phyloP scores from a whole-genome alignment of 2,113 vertebrate genomes.

The Bujurquina vittata region DNA sequence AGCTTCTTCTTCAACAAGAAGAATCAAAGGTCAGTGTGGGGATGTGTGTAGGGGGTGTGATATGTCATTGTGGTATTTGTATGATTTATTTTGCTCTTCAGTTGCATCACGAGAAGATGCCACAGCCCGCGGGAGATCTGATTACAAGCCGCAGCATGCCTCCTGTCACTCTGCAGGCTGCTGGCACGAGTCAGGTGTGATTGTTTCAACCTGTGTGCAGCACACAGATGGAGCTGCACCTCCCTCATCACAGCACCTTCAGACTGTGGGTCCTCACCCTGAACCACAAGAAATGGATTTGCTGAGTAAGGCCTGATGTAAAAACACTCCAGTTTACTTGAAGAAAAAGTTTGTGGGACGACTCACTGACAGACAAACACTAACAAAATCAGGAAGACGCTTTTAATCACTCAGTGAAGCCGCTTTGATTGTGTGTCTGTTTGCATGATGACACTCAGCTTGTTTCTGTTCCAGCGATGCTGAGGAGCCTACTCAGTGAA shows the following conservation, averaged over 20 bases:
- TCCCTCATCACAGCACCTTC: no score
- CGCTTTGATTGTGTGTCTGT: not conserved
- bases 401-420: rapidly evolving
- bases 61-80: not conserved
- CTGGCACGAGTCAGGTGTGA: not conserved
- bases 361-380: not conserved
- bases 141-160: not conserved
- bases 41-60: not conserved
- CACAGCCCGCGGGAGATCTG: not conserved
- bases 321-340: not conserved
- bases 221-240: not conserved
- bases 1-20: not conserved
- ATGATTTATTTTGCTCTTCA: not conserved
- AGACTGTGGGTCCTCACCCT: not conserved
- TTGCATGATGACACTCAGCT: not conserved
- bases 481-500: not conserved
- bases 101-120: not conserved
- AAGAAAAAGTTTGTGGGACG: not conserved
- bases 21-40: not conserved
- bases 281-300: not conserved
- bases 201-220: not conserved
- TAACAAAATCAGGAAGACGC: not conserved
- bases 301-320: not conserved
- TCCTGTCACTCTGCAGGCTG: not conserved
- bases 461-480: not conserved